Evolutionary conservation across 2,113 vertebrate species (phyloP).

Genomic region (Proterorhinus semilunaris): DNA sequence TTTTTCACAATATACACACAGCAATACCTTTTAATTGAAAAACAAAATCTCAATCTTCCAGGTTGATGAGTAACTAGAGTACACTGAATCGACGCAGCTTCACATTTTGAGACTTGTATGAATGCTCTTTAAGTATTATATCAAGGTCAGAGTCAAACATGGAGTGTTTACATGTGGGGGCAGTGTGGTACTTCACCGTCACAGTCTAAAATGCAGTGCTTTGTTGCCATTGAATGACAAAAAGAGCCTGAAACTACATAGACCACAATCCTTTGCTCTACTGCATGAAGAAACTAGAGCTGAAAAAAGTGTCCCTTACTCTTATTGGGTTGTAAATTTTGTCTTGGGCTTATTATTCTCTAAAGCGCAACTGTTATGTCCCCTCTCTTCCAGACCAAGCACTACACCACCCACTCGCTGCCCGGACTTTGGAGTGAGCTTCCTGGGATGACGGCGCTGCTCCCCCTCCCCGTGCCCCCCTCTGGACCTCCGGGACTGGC

Average conservation of each 20-base stretch:
- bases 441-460: slow-evolving; percentile 60
- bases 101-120: too few species aligned
- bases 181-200: background rate
- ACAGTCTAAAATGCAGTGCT: background rate
- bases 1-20: too few species aligned
- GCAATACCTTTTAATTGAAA: too few species aligned
- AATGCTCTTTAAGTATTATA: too few species aligned
- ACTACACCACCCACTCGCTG: background rate
- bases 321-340: background rate
- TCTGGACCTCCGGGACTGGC: slow-evolving; percentile 53
- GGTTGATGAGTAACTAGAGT: too few species aligned
- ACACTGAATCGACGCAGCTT: too few species aligned
- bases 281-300: too few species aligned
- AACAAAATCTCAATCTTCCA: too few species aligned
- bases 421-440: slow-evolving; percentile 14
- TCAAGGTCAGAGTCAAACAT: too few species aligned
- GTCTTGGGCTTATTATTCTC: background rate
- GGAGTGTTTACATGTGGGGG: background rate
- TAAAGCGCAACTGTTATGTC: background rate
- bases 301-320: too few species aligned
- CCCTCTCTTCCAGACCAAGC: background rate
- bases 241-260: too few species aligned
- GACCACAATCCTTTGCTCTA: background rate
- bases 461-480: slow-evolving; percentile 26
- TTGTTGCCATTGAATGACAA: background rate